Conservation (phyloP, 2,888 invertebrate species). For the Agrilus cyanescens region DNA sequence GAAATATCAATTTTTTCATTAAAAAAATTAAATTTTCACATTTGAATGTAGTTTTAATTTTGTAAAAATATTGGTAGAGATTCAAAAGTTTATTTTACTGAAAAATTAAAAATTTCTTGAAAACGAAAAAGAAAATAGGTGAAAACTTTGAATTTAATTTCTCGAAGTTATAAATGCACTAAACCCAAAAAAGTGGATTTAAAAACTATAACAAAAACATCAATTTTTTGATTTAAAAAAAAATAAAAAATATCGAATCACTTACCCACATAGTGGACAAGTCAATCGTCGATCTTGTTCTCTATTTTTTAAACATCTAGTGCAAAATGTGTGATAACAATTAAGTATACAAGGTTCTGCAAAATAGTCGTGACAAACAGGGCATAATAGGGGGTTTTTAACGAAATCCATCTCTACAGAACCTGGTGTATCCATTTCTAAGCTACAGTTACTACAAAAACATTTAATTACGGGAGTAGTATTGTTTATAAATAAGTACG, state of each 20-base stretch:
- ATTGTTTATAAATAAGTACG: constrained; percentile 1
- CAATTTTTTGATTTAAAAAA: background rate
- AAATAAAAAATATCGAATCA: constrained; percentile 5
- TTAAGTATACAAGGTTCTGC: constrained; percentile 54
- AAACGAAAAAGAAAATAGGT: too few species aligned
- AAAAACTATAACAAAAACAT: background rate
- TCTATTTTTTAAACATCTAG: constrained; percentile 49
- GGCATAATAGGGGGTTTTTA: constrained; percentile 52
- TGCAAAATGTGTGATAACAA: constrained; percentile 62
- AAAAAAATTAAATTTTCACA: too few species aligned
- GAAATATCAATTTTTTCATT: too few species aligned
- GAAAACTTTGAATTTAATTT: too few species aligned
- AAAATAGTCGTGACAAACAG: constrained; percentile 55
- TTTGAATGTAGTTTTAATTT: too few species aligned
- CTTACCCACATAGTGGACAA: constrained; percentile 58
- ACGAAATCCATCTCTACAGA: constrained; percentile 30
- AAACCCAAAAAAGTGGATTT: background rate
- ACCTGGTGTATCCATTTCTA: constrained; percentile 32
- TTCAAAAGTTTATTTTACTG: too few species aligned
- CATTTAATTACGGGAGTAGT: background rate
- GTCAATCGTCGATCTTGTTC: constrained; percentile 48
- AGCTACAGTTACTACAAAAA: constrained; percentile 17
- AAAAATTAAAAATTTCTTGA: too few species aligned
- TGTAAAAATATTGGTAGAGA: too few species aligned
- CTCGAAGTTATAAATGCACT: too few species aligned